phyloP scores from a whole-genome alignment of 2,797 vertebrate genomes.

The Sebastes nivosus region DNA sequence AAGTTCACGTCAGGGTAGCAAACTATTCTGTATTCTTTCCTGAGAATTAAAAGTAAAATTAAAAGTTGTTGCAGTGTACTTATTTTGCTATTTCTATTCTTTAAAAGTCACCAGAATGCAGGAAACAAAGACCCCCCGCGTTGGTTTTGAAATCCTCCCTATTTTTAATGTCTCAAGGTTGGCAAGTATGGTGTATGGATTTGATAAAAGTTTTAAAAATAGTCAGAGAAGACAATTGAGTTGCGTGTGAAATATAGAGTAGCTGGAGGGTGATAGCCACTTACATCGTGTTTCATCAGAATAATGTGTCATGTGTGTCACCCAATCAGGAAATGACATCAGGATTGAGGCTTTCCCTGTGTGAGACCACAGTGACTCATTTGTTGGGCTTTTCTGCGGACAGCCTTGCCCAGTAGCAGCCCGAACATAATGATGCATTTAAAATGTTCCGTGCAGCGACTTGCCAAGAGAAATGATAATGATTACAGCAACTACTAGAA shows the following conservation, averaged over 20 bases:
- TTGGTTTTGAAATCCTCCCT: no score
- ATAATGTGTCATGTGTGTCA: slow-evolving; percentile 44
- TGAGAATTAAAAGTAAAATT: no score
- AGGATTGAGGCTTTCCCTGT: slow-evolving; percentile 55
- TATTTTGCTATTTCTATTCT: no score
- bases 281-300: slow-evolving; percentile 69
- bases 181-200: not conserved
- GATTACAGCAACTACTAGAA: not conserved
- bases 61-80: no score
- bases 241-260: not conserved
- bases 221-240: not conserved
- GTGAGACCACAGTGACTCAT: slow-evolving; percentile 50
- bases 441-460: not conserved
- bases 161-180: no score
- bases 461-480: not conserved
- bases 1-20: no score
- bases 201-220: not conserved
- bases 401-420: slow-evolving; percentile 48
- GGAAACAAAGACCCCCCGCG: no score
- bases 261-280: not conserved
- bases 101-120: no score
- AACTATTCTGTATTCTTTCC: no score
- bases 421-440: slow-evolving; percentile 9
- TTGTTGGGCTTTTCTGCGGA: slow-evolving; percentile 19
- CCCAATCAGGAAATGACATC: slow-evolving; percentile 64